A percentile compares a stretch with the other conserved stretches of the same genome.
These are phyloP conservation scores for Melopsittacus undulatus DNA, from an alignment of 2,797 vertebrate species.

Conservation along the genomic window DNA sequence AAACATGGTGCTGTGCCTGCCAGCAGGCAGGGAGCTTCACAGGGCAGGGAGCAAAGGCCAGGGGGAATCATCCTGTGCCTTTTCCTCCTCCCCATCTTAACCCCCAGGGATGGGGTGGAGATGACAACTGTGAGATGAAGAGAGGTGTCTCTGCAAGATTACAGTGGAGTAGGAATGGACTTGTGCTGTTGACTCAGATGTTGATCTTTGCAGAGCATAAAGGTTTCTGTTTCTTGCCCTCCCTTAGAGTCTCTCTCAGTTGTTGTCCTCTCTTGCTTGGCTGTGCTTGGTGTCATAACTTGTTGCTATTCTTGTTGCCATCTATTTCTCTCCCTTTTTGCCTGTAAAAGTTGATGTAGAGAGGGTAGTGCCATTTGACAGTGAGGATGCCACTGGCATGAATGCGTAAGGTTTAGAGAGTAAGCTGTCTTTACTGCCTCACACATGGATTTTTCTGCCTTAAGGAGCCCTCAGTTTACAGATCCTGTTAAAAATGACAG, in stretches of 20 bases:
- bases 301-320: background rate
- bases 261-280: background rate
- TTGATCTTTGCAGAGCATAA: background rate
- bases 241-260: background rate
- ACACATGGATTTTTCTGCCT: background rate
- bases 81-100: background rate
- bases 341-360: background rate
- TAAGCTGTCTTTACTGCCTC: background rate
- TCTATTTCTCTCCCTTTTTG: background rate
- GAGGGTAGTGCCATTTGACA: background rate
- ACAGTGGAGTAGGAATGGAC: background rate
- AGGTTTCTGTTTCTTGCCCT: background rate
- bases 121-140: background rate
- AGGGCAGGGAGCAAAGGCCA: background rate
- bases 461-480: background rate
- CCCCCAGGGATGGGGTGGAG: too few relatives aligned
- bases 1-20: rapidly evolving
- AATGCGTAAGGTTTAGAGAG: background rate
- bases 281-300: background rate
- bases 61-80: background rate
- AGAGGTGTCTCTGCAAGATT: background rate
- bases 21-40: rapidly evolving
- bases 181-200: background rate
- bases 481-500: background rate
- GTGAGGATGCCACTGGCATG: background rate